phyloP scores from a whole-genome alignment of 2,113 vertebrate genomes.

The Macrotis lagotis region DNA sequence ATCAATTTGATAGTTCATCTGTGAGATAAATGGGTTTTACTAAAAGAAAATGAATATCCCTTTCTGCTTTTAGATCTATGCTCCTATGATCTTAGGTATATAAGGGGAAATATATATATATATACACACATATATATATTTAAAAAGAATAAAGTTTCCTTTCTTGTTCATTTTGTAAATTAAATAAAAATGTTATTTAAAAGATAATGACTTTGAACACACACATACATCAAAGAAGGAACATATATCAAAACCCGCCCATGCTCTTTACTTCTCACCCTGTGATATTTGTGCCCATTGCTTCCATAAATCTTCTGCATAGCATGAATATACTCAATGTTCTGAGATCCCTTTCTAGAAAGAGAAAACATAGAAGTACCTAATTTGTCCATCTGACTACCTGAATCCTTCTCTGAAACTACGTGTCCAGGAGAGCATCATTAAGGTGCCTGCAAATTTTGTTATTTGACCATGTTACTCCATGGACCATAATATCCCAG shows the following conservation, averaged over 20 bases:
- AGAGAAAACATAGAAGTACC: background rate
- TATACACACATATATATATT: no score
- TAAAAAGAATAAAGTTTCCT: background rate
- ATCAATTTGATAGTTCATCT: background rate
- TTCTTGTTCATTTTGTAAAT: background rate
- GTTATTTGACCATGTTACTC: no score
- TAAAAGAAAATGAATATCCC: background rate
- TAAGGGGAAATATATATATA: background rate
- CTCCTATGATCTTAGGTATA: background rate
- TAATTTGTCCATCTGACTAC: background rate
- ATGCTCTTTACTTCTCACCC: background rate
- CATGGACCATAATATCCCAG: no score
- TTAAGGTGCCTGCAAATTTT: background rate
- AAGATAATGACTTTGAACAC: background rate
- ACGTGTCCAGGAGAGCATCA: background rate
- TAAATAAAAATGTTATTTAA: background rate
- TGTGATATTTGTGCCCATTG: background rate
- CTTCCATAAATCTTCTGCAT: background rate
- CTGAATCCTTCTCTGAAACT: background rate
- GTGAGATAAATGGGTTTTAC: background rate
- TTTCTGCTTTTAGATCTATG: background rate
- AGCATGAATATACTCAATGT: background rate
- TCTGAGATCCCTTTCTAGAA: background rate
- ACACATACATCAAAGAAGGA: background rate
- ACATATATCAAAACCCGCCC: background rate